A percentile compares a stretch with the other conserved stretches of the same genome.
Evolutionary conservation across 2,113 vertebrate genomes (phyloP).

Genomic region (Ifrita kowaldi): DNA sequence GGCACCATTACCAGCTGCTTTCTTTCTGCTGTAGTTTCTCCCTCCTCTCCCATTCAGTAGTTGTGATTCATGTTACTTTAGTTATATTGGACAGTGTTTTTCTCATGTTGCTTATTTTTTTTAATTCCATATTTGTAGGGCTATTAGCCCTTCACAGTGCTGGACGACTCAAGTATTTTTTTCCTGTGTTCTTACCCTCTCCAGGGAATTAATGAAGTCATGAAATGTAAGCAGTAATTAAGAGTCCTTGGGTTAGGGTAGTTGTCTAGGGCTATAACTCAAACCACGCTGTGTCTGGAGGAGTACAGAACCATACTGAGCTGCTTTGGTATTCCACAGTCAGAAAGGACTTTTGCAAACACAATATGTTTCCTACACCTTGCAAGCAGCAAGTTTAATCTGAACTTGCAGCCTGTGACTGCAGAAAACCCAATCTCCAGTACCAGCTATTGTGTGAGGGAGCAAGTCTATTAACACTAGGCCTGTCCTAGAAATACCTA

Average conservation of each 20-base stretch:
- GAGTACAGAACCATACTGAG: background rate
- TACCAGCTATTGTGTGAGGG: background rate
- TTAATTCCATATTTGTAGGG: background rate
- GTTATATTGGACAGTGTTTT: background rate
- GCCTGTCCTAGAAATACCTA: background rate
- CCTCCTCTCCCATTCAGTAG: background rate
- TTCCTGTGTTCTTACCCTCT: background rate
- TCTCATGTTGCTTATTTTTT: background rate
- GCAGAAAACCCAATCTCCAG: background rate
- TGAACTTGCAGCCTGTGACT: background rate
- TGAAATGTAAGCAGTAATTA: background rate
- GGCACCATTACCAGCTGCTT: background rate
- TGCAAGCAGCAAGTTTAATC: background rate
- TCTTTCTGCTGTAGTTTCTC: background rate
- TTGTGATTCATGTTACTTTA: background rate
- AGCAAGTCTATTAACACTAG: background rate
- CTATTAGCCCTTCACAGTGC: background rate
- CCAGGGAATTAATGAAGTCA: background rate
- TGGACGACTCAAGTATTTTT: background rate
- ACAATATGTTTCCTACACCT: background rate
- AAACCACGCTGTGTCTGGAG: background rate
- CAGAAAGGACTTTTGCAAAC: background rate
- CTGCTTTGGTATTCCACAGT: background rate
- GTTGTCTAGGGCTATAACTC: background rate
- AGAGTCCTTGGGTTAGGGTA: background rate